Evolutionary conservation across 2,113 vertebrate genomes (phyloP).

Genomic region (Cyprinodon brontotheroides): DNA sequence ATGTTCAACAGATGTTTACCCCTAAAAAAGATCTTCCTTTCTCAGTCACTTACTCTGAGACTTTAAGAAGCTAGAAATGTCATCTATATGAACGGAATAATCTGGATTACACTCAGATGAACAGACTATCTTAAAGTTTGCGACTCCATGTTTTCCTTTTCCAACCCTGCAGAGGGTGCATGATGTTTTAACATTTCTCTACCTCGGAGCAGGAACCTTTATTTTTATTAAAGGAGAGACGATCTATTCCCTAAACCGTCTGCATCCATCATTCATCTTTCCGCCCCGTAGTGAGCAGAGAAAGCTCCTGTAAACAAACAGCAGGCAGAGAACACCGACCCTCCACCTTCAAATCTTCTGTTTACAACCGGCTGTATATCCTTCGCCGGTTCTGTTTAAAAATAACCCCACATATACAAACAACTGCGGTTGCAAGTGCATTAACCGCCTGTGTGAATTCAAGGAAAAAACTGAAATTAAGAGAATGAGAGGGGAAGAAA

Average conservation of each 20-base stretch:
- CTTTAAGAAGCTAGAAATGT: background rate
- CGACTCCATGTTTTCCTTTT: background rate
- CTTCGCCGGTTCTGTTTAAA: constrained; percentile 69
- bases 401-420: constrained; percentile 69
- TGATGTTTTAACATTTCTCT: constrained; percentile 29
- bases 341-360: constrained; percentile 63
- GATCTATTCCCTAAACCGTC: constrained; percentile 48
- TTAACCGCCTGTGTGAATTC: constrained; percentile 26
- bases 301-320: constrained; percentile 71
- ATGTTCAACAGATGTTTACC: constrained; percentile 63
- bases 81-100: constrained; percentile 7
- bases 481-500: constrained; percentile 4
- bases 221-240: constrained; percentile 56
- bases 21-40: constrained; percentile 41
- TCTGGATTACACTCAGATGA: background rate
- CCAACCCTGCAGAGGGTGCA: background rate
- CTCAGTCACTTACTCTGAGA: constrained; percentile 9
- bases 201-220: constrained; percentile 11
- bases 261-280: constrained; percentile 63
- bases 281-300: constrained; percentile 33
- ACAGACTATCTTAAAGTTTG: constrained; percentile 9
- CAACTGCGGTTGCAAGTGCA: constrained; percentile 56
- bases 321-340: constrained; percentile 56
- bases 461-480: constrained; percentile 31
- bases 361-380: constrained; percentile 75